Percentiles rank a stretch among this genome's conserved stretches.
These are phyloP conservation scores for Saxicola maurus DNA, from an alignment of 2,797 vertebrate genomes.

Conservation along the genomic window DNA sequence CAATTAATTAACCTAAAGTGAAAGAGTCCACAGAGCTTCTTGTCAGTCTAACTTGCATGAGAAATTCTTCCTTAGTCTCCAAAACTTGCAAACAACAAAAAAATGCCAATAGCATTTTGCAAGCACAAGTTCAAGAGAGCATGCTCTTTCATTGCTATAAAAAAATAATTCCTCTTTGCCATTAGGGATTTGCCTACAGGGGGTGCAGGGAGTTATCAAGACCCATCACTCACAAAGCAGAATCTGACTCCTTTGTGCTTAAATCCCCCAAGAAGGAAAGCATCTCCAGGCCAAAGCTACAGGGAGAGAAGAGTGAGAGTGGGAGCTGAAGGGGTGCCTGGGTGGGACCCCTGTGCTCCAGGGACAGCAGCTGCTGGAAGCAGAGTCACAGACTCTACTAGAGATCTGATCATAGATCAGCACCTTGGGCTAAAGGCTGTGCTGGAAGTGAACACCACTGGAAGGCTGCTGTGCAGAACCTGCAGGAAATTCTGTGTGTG, in stretches of 20 bases:
- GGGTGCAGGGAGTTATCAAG: not conserved
- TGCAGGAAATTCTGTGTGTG: not conserved
- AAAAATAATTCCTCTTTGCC: not conserved
- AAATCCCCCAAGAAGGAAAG: not conserved
- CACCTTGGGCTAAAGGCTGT: not conserved
- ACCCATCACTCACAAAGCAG: not conserved
- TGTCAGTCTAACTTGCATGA: not conserved
- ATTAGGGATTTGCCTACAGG: not conserved
- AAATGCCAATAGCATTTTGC: not conserved
- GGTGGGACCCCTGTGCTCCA: not conserved
- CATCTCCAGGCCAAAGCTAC: not conserved
- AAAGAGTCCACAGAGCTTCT: not conserved
- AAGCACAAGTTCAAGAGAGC: not conserved
- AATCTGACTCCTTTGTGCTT: not conserved
- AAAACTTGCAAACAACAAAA: not conserved
- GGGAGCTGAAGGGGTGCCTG: not conserved
- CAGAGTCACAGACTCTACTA: not conserved
- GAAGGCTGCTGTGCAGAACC: not conserved
- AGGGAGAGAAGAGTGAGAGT: not conserved
- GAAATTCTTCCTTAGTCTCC: not conserved
- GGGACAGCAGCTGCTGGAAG: not conserved
- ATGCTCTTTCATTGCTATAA: not conserved
- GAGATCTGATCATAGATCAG: not conserved
- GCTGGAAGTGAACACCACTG: not conserved
- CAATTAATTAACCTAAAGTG: constrained; percentile 19